Percentiles rank a stretch among this genome's conserved stretches.
These are phyloP conservation scores for Aleiodes testaceus DNA, from an alignment of 2,888 invertebrate species.

Conservation along the genomic window DNA sequence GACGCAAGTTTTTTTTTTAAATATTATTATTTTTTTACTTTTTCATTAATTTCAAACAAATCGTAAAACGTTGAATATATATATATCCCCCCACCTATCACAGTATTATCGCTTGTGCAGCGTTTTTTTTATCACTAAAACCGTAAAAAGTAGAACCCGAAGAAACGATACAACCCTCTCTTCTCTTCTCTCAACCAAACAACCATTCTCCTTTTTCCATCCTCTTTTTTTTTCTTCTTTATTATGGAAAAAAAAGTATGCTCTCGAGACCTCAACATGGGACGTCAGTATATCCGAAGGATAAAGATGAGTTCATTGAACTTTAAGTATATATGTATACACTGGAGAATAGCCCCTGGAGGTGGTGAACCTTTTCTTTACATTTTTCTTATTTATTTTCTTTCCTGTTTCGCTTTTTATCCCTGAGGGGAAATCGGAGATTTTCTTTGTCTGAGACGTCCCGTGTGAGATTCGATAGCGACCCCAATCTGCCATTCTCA, in stretches of 20 bases:
- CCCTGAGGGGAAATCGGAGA: slow-evolving; percentile 30
- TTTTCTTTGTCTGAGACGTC: slow-evolving; percentile 38
- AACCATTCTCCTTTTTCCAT: no score
- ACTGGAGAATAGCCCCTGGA: background rate
- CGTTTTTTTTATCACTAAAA: slow-evolving; percentile 68
- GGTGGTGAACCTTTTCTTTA: background rate
- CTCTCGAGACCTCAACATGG: slow-evolving; percentile 31
- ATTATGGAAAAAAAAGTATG: slow-evolving; percentile 24
- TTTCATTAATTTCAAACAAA: slow-evolving; percentile 42
- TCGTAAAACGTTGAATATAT: slow-evolving; percentile 67
- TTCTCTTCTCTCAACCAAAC: slow-evolving; percentile 5
- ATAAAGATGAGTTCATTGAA: slow-evolving; percentile 25
- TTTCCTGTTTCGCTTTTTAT: background rate
- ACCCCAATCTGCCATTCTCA: slow-evolving; percentile 36
- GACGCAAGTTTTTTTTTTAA: slow-evolving; percentile 42
- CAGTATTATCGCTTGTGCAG: slow-evolving; percentile 73
- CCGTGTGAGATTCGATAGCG: slow-evolving; percentile 40
- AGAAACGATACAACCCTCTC: slow-evolving; percentile 36
- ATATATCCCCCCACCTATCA: slow-evolving; percentile 61
- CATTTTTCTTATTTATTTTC: background rate
- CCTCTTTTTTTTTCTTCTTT: background rate
- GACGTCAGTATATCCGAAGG: background rate
- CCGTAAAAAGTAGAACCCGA: slow-evolving; percentile 71
- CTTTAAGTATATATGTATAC: slow-evolving; percentile 14
- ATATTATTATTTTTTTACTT: slow-evolving; percentile 29